These are phyloP conservation scores for Thymelicus acteon DNA, from an alignment of 2,888 invertebrate species.

Conservation along the genomic window DNA sequence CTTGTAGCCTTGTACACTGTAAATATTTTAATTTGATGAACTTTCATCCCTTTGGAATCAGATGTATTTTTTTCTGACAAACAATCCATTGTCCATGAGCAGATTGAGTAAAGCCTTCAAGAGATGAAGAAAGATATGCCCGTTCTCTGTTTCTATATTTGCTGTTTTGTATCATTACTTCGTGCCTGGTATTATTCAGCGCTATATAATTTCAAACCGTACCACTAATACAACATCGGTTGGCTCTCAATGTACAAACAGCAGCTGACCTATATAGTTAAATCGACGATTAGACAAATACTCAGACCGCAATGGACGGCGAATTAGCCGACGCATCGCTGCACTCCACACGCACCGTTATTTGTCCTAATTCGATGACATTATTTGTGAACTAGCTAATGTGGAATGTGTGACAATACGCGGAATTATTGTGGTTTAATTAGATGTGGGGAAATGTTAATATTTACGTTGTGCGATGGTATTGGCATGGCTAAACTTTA, in stretches of 20 bases:
- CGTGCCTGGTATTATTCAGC: background rate
- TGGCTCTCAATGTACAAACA: background rate
- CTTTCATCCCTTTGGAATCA: no score
- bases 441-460: background rate
- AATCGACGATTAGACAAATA: conserved; percentile 21
- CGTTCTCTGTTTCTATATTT: no score
- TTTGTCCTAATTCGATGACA: conserved; percentile 18
- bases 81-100: no score
- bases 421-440: conserved; percentile 12
- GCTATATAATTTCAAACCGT: background rate
- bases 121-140: no score
- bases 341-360: background rate
- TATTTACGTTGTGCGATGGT: background rate
- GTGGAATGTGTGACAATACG: background rate
- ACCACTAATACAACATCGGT: background rate
- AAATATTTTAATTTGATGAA: no score
- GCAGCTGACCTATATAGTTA: conserved; percentile 21
- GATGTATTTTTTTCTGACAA: no score
- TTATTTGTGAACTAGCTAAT: conserved; percentile 6
- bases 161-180: no score
- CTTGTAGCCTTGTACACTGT: no score
- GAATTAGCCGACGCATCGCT: conserved; percentile 16
- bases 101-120: no score
- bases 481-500: background rate
- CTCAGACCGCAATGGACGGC: conserved; percentile 15